These are phyloP conservation scores for Xestia sexstrigata DNA, from an alignment of 2,888 invertebrate species.

Conservation along the genomic window DNA sequence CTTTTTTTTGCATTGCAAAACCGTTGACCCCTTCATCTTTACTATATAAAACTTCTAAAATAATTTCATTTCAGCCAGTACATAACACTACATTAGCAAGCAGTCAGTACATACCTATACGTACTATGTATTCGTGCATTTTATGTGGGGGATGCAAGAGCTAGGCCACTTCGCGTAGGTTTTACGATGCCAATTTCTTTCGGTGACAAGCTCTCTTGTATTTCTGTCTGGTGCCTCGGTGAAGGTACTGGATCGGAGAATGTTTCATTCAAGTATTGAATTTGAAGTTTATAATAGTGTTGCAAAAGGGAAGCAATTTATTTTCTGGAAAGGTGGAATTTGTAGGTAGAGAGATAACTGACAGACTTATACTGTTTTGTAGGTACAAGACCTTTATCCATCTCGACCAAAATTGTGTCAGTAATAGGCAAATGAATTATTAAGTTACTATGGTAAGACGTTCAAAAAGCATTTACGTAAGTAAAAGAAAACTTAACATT, in stretches of 20 bases:
- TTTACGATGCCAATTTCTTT: slow-evolving; percentile 71
- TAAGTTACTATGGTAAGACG: background rate
- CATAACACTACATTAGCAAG: slow-evolving; percentile 13
- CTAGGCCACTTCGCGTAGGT: slow-evolving; percentile 47
- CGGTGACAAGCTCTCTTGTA: slow-evolving; percentile 65
- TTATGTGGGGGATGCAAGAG: slow-evolving; percentile 43
- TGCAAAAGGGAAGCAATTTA: background rate
- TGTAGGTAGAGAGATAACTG: background rate
- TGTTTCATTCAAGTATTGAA: slow-evolving; percentile 32
- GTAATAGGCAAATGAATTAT: background rate
- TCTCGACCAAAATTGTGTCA: background rate
- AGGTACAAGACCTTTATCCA: background rate
- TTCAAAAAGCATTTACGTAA: background rate
- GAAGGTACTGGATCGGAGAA: slow-evolving; percentile 54
- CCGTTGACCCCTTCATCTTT: background rate
- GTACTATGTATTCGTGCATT: slow-evolving; percentile 40
- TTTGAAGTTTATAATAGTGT: slow-evolving; percentile 13
- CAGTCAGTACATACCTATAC: background rate
- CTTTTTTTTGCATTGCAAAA: background rate
- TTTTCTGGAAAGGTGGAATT: background rate
- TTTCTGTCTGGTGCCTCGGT: slow-evolving; percentile 47
- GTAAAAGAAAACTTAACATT: background rate
- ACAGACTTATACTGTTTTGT: background rate
- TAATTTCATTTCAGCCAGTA: slow-evolving; percentile 11
- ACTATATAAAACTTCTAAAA: background rate